Percentiles rank a stretch among this genome's conserved stretches.
phyloP scores from a whole-genome alignment of 2,113 vertebrate species.

The Rhineura floridana region DNA sequence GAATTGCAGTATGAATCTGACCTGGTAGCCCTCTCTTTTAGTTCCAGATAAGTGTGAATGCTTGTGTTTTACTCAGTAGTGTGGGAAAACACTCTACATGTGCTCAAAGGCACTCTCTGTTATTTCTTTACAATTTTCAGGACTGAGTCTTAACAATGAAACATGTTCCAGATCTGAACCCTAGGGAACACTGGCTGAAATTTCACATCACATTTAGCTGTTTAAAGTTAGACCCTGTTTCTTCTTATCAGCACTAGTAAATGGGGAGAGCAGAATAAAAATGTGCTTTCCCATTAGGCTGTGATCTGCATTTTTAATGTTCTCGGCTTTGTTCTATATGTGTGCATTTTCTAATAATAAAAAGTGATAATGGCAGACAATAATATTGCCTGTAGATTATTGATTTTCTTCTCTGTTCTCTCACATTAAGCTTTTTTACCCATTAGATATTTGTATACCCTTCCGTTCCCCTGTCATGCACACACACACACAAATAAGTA shows the following conservation, averaged over 20 bases:
- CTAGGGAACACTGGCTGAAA: background rate
- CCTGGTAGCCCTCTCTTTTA: background rate
- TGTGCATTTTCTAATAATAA: slow-evolving; percentile 2
- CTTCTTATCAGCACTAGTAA: background rate
- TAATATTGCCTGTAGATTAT: background rate
- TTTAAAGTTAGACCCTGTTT: background rate
- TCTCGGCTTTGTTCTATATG: background rate
- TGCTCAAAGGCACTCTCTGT: background rate
- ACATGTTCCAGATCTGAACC: background rate
- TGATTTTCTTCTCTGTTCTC: background rate
- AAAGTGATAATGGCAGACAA: background rate
- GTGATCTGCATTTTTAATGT: background rate
- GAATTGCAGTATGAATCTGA: background rate
- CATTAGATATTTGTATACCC: background rate
- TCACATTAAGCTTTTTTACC: background rate
- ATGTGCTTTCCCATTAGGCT: background rate
- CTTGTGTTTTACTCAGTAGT: background rate
- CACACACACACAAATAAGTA: background rate
- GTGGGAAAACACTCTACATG: background rate
- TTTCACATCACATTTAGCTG: background rate
- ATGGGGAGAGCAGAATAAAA: background rate
- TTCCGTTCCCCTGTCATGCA: background rate
- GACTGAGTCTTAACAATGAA: background rate
- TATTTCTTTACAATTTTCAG: background rate
- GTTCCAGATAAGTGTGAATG: background rate